Evolutionary conservation across 2,888 invertebrate species (phyloP), one percentile per base, ranked within the genome.

Genomic region (Phortica okadai): DNA sequence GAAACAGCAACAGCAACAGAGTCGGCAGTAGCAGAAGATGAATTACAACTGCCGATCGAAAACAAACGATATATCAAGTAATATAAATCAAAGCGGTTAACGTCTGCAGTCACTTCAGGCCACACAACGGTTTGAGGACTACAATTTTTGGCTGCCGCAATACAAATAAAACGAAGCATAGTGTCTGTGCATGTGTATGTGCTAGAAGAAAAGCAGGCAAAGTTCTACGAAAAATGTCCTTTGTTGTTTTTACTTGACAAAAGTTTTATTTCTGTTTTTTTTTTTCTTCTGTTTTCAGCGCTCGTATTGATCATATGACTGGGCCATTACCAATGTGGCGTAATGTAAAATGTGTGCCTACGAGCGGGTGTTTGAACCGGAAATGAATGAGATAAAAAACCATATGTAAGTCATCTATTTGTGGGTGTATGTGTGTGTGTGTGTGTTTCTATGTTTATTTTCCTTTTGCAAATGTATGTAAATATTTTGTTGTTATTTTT

Each of bases 31-130:
- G 50, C 14, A 50, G 50, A 62, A 69, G 69, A 69, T 69, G 69
- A 69, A 69, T 69, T 69, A 69, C 69, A 69, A 45, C 69, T 69
- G 69, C 69, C 69, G 69, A 69, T 69, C 69, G 69, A 69, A 69
- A 69, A 69, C 69, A 69, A 69, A 69, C 69, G 69, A 69, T 69
- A 69, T 69, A 69, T 69, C 69, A 69, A 69, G 69, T 69, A 45
- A 69, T 69, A 69, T 69, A 69, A 69, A 69, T 69, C 69, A 69
- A 69, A 69, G 69, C 45, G 69, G 69, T 69, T 69, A 69, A 69
- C 69, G 69, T 69, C 69, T 44, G 44, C 50, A 25, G 50, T 10
- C 69, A 45, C 8, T 14, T 64, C 64, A 41, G 33, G 41, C 33
- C n/a, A 45, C 59, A 59, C 21, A 59, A 59, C 2, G 6, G 50